Base-by-base conservation (phyloP, 2,888 invertebrate species). In the Brachyptera putata region DNA sequence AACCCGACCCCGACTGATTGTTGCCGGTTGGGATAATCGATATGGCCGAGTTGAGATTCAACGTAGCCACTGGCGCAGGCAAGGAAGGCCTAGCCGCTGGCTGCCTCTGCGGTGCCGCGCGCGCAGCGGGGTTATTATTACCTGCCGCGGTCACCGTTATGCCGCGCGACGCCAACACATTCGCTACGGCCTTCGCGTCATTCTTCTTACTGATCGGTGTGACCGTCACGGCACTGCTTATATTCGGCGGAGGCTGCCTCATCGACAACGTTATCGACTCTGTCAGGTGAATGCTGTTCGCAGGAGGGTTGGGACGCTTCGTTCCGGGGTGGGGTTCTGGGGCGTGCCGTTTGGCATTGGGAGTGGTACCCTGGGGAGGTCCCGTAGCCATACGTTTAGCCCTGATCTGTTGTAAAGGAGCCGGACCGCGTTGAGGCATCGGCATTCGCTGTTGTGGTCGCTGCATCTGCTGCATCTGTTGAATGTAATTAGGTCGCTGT, bases 131-230 rank as follows among this genome's bases (percentile, higher is more conserved):
- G 37, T 49, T 60, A 14, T 56, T 46, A 11, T 61, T 63, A 43
- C 62, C 62, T 48, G 86, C 84, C 41, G 83, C 82, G 48, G 88
- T 88, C 0, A 90, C 84, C 34, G 88, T 89, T 58, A 90, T 89
- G 1, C 89, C 89, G 63, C 89, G 77, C 4, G 86, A 85, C 2
- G 88, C 89, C 61, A 90, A 73, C 61, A 89, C 85, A 70, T 85
- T 86, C 0, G 89, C 89, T 69, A 90, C 88, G 0, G 86, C 85
- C 68, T 83, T 86, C 1, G 87, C 86, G 70, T 88, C 86, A 37
- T 57, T 64, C 41, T 61, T 61, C n/a, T 58, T 53, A 18, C 36
- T 18, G 46, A 48, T 53, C 26, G 61, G 58, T 34, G 58, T 58
- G 53, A 41, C 55, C 43, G 49, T 56, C 30, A 49, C 43, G 13